Base-by-base conservation (phyloP, 2,888 invertebrate species). In the Graphium colonna region DNA sequence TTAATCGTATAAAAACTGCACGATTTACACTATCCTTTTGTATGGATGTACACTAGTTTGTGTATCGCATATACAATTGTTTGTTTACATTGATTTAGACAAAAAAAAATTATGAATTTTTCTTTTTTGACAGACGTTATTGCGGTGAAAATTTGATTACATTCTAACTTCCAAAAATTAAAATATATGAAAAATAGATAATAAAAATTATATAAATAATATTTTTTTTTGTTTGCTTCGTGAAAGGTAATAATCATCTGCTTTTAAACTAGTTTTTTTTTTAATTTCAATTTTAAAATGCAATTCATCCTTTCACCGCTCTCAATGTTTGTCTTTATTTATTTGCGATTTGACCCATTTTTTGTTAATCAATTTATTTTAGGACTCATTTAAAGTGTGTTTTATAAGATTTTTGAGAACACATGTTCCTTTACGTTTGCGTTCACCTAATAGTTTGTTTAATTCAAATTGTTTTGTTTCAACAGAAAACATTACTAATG, bases 21-120 rank as follows among this genome's bases (percentile, higher is more conserved):
- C 55, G 58, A 59, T 51, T 16, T 21, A 33, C 41, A 36, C 49
- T 58, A 62, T 65, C 72, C 68, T 73, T 77, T 78, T 71, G 40
- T 53, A 71, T 70, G 31, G 55, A 65, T 82, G 67, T 86, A 86
- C 85, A 84, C 78, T 71, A 42, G 67, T 86, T 85, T 85, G 83
- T 83, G 73, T 82, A 84, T 74, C 57, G 55, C 64, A 59, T 71
- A 68, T 71, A 62, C 63, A 59, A 57, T 59, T 60, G 58, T 62
- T 59, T 60, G 58, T 62, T 61, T 45, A 44, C 56, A 57, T 39
- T 50, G 42, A 55, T 62, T 52, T 60, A 62, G 48, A 47, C 17
- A 28, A 53, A 41, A 21, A n/a, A n/a, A 52, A 51, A 55, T 57
- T 57, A 59, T 60, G 45, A 53, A 56, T 33, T 58, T 44, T 43